Evolutionary conservation across 2,113 vertebrate species (phyloP), one percentile per base, ranked within the genome.

Genomic region (Indicator maculatus): DNA sequence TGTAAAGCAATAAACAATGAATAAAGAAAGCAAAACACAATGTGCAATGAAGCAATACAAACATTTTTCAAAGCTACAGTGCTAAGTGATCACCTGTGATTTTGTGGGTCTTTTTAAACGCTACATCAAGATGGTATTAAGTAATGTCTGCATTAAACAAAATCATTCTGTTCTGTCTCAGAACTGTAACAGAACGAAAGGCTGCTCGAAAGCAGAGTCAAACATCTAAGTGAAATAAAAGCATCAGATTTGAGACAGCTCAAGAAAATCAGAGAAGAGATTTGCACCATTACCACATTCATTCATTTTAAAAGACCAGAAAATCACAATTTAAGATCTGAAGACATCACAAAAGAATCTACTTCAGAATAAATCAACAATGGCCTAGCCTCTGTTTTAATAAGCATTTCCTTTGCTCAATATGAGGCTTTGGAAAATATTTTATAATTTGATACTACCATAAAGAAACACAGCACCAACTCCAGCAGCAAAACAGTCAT

Each of bases 1-100:
- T 78, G 86, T 88, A 94, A 93, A 96, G 84, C 93, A 94, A 96
- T 94, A 96, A 97, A 93, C 94, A 95, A 86, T 56, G 69, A 94
- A 91, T 96, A 96, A 89, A 86, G 93, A 90, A 97, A 97, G 89
- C 79, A 67, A 96, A 96, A 95, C 82, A 80, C 90, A 73, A 67
- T 90, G 80, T 80, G 89, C 90, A 93, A 53, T 24, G 89, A 95
- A 96, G 93, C 73, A 78, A 91, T 76, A 69, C 93, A 93, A 97
- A 94, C 88, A 93, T 78, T 95, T 95, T 4, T 5, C 89, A 95
- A 93, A 96, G 93, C 94, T 88, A 66, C 86, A 77, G 86, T 60
- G 83, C 88, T 95, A 96, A 96, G 86, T 91, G 89, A 96, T 91
- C 94, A 94, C 88, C 95, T 89, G 88, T 86, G 93, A 95, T 81